A percentile compares a stretch with the other conserved stretches of the same genome.
These are phyloP conservation scores for Nothobranchius kuhntae DNA, from an alignment of 2,113 vertebrate genomes.

Conservation along the genomic window DNA sequence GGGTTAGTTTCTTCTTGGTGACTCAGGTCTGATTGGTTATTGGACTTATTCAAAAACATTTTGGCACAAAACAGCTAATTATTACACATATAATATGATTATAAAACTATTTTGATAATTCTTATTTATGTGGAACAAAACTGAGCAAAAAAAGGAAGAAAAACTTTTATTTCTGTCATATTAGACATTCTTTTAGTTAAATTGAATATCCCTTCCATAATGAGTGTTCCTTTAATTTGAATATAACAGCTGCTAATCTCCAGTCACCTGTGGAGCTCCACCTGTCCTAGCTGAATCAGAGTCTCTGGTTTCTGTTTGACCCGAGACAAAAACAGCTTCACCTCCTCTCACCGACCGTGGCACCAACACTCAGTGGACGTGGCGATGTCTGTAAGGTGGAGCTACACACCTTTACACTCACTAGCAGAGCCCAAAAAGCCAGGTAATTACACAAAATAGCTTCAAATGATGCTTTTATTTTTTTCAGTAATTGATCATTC, in stretches of 20 bases:
- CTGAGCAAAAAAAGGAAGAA: no score
- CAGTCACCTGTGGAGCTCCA: conserved; percentile 63
- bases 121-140: no score
- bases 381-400: neutral
- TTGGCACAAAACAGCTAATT: no score
- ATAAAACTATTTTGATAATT: no score
- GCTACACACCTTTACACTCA: conserved; percentile 17
- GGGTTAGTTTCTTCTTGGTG: conserved; percentile 33
- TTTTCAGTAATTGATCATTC: no score
- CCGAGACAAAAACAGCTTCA: conserved; percentile 53
- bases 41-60: no score
- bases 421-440: no score
- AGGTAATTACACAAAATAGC: no score
- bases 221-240: conserved; percentile 21
- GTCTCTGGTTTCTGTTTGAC: conserved; percentile 58
- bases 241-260: conserved; percentile 54
- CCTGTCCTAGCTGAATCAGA: conserved; percentile 40
- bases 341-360: conserved; percentile 65
- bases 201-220: neutral
- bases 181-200: no score
- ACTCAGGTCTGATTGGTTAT: no score
- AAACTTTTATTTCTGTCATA: no score
- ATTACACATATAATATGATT: no score
- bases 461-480: neutral
- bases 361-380: conserved; percentile 48